Percentiles rank a stretch among this genome's conserved stretches.
Conservation (phyloP, 37 sponge, comb jelly and placozoan species). For the Theonella swinhoei region DNA sequence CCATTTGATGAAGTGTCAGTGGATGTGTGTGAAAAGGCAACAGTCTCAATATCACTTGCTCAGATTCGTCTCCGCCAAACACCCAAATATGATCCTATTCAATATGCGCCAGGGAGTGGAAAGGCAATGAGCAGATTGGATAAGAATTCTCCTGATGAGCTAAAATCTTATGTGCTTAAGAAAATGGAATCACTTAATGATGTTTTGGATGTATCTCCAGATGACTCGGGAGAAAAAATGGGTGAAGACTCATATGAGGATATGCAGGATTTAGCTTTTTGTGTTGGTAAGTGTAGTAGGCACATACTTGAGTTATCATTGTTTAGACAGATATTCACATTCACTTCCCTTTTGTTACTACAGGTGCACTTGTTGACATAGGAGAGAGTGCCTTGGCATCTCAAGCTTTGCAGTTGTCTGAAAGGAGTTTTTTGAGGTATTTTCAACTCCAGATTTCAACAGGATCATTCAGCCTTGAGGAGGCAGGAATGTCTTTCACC, state of each 20-base stretch:
- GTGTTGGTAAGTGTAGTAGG: constrained; percentile 22
- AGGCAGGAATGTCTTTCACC: constrained; percentile 16
- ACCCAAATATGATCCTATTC: constrained; percentile 22
- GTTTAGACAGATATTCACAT: neutral
- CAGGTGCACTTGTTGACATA: constrained; percentile 8
- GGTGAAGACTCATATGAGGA: constrained; percentile 10
- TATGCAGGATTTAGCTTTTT: constrained; percentile 14
- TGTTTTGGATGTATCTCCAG: neutral
- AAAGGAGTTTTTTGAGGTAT: neutral
- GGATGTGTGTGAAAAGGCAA: neutral
- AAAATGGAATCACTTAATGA: constrained; percentile 2
- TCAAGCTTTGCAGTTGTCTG: constrained; percentile 3
- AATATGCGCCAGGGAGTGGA: constrained; percentile 21
- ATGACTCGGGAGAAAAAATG: too few species aligned
- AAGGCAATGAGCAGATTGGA: constrained; percentile 32
- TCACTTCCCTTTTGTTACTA: neutral
- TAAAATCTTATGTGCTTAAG: neutral
- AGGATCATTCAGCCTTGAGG: constrained; percentile 8
- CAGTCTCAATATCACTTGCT: constrained; percentile 22
- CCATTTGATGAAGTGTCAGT: neutral
- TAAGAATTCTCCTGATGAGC: neutral
- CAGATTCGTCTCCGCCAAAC: constrained; percentile 16
- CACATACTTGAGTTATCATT: neutral
- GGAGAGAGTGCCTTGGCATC: constrained; percentile 15
- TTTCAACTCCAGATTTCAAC: neutral